These are phyloP conservation scores for Operophtera brumata DNA, from an alignment of 2,888 invertebrate species.

Conservation along the genomic window DNA sequence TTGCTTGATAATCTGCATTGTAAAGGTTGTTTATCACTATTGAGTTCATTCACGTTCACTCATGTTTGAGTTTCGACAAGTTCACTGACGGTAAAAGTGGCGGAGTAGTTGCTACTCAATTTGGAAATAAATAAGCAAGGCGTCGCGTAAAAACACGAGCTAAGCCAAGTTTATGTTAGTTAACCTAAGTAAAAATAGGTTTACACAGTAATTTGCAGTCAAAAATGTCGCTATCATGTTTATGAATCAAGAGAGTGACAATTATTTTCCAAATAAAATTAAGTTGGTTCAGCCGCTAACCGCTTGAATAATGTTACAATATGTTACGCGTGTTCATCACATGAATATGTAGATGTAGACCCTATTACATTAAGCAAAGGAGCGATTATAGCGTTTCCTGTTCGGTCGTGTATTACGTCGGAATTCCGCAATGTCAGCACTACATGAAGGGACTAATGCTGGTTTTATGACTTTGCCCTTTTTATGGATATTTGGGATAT, in stretches of 20 bases:
- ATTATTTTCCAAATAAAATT: constrained; percentile 32
- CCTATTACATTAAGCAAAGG: constrained; percentile 37
- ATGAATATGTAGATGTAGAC: constrained; percentile 34
- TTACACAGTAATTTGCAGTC: background rate
- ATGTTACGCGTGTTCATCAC: constrained; percentile 32
- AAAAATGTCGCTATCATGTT: constrained; percentile 17
- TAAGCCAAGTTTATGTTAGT: too few species aligned
- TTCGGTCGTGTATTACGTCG: constrained; percentile 41
- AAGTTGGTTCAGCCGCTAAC: constrained; percentile 27
- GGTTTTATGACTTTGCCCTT: constrained; percentile 67
- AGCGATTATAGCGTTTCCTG: constrained; percentile 43
- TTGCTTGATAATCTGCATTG: too few species aligned
- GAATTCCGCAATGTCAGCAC: constrained; percentile 57
- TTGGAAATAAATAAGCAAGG: background rate
- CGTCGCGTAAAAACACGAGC: background rate
- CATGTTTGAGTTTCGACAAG: too few species aligned
- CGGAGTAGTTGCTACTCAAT: too few species aligned
- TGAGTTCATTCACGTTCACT: too few species aligned
- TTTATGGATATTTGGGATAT: constrained; percentile 70
- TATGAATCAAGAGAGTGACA: constrained; percentile 27
- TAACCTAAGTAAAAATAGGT: background rate
- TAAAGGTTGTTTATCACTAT: too few species aligned
- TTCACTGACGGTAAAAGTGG: too few species aligned
- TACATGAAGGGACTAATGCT: constrained; percentile 65
- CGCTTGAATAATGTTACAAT: constrained; percentile 35